phyloP scores from a whole-genome alignment of 2,113 vertebrate genomes.

The Vombatus ursinus region DNA sequence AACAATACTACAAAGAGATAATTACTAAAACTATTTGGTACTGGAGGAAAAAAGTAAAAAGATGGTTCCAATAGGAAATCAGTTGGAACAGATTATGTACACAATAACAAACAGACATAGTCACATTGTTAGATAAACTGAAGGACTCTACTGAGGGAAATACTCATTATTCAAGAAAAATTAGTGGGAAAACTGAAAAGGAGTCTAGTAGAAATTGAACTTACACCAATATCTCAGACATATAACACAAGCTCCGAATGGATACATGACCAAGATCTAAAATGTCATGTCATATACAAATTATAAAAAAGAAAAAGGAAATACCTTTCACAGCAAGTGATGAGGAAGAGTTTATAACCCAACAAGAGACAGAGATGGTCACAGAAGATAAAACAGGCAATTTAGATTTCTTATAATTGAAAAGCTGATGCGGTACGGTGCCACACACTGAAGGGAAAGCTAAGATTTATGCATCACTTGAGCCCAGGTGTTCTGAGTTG shows the following conservation, averaged over 20 bases:
- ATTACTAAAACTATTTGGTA: not conserved
- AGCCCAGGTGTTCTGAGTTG: too few relatives aligned
- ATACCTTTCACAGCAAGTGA: not conserved
- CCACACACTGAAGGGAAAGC: too few relatives aligned
- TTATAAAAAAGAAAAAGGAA: not conserved
- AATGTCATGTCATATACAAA: not conserved
- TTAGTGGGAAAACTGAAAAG: not conserved
- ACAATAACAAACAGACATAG: not conserved
- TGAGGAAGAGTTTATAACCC: not conserved
- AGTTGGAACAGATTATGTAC: not conserved
- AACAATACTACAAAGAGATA: not conserved
- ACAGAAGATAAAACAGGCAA: not conserved
- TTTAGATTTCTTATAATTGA: not conserved
- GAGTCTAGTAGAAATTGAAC: not conserved
- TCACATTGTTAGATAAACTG: not conserved
- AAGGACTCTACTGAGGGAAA: not conserved
- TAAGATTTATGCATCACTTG: too few relatives aligned
- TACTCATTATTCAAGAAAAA: not conserved
- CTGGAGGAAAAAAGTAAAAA: not conserved
- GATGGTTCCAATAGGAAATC: not conserved
- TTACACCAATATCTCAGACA: not conserved
- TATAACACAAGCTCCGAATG: not conserved
- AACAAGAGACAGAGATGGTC: too few relatives aligned
- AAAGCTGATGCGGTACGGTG: too few relatives aligned
- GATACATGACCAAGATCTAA: not conserved